A percentile compares a stretch with the other conserved stretches of the same genome.
These are phyloP conservation scores for Lasioglossum oenotherae DNA, from an alignment of 2,888 invertebrate species.

Conservation along the genomic window DNA sequence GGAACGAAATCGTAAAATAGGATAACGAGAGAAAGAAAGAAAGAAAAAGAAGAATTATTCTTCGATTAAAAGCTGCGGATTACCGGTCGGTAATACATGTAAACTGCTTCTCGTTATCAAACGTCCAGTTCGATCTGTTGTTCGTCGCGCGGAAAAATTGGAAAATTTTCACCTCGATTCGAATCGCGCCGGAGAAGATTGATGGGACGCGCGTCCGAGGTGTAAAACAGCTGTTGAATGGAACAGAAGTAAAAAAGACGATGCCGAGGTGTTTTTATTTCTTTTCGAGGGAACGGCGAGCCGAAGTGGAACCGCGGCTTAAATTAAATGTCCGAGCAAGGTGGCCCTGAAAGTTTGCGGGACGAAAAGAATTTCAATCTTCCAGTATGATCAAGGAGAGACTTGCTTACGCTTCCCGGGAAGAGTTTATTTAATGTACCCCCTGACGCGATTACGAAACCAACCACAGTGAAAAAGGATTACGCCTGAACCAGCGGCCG, in stretches of 20 bases:
- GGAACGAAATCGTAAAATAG: neutral
- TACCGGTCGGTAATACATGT: neutral
- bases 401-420: constrained; percentile 49
- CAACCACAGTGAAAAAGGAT: constrained; percentile 37
- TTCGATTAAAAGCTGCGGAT: neutral
- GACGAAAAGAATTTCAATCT: constrained; percentile 54
- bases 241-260: neutral
- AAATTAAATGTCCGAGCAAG: constrained; percentile 31
- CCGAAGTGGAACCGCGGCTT: neutral
- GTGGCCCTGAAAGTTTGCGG: constrained; percentile 17
- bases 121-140: neutral
- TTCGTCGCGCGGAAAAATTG: neutral
- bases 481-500: neutral
- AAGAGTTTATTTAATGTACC: constrained; percentile 56
- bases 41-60: neutral
- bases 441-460: constrained; percentile 39
- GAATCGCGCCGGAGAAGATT: neutral
- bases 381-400: constrained; percentile 15
- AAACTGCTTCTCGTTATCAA: neutral
- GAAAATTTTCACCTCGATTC: neutral
- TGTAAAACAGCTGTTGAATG: neutral
- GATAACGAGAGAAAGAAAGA: neutral
- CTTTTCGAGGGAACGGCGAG: neutral
- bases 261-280: neutral
- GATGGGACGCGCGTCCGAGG: neutral